Evolutionary conservation across 2,797 vertebrate species (phyloP), one percentile per base, ranked within the genome.

Genomic region (Phaenicophaeus curvirostris): DNA sequence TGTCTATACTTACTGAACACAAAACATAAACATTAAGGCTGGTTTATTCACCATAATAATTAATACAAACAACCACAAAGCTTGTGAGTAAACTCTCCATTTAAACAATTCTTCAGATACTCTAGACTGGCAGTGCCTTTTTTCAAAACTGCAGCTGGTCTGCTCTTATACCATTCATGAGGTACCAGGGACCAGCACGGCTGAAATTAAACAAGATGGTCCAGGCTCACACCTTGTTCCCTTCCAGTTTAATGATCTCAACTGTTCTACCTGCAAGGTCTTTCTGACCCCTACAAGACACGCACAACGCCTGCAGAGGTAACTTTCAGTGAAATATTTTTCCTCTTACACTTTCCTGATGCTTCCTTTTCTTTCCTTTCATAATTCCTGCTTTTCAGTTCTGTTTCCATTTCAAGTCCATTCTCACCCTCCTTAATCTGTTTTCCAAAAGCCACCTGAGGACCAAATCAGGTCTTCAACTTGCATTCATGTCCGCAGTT

Each of bases 21-120:
- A 54, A 65, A 65, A 65, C 71, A 76, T 46, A 30, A 28, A 62
- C 61, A 65, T 68, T 31, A 87, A 54, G 2, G 66, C 44, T 90
- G 72, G 0, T 66, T 85, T 79, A 63, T n/a, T 24, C 23, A 66
- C 72, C 41, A 7, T 8, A 28, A 42, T 9, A 77, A 66, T 69
- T 39, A 79, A 24, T 11, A 8, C 48, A 94, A 97, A 66, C 67
- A 94, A 83, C 68, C 65, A 35, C 15, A 20, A 0, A 14, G 78
- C 55, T 96, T 59, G 89, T 50, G 87, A 96, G 83, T 58, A 50
- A 94, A 78, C 30, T 82, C 76, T 53, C 42, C n/a, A 50, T 88
- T 62, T 24, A 62, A 94, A 95, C 4, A 46, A 59, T 12, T 15
- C 91, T 79, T 81, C 41, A 71, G 17, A 13, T 83, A 89, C 91